Evolutionary conservation across 2,797 vertebrate species (phyloP), one percentile per base, ranked within the genome.

Genomic region (Chaetophractus vellerosus): DNA sequence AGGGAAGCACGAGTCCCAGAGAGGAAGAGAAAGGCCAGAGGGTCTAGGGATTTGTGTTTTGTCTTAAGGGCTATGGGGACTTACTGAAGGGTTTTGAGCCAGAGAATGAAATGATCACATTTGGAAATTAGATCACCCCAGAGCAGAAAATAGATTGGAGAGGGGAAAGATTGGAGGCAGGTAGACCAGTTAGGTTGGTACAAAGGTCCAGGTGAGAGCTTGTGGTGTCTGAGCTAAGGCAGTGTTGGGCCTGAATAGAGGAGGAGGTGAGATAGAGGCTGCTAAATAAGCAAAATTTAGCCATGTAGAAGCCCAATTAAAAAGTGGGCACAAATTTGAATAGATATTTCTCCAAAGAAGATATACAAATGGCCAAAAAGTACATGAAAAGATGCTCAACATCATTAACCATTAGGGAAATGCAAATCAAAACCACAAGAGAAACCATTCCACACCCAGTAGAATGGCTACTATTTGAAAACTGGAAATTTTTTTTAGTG

Each of bases 91-190:
- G 52, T 84, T 94, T 90, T 69, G 55, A 82, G 69, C 33, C 26
- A 41, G 72, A 84, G 19, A 90, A 92, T 61, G 59, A 79, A 79
- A 63, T 74, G 28, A 72, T 86, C 33, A 78, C 48, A 41, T 90
- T 57, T 82, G 81, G 45, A 90, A 94, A 85, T 75, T 81, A 19
- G 81, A 79, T 79, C 57, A 48, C 72, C 36, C 5, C 64, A n/a
- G n/a, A 79, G 52, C 15, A 24, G n/a, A 81, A 81, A 82, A 57
- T 61, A 7, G 38, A 57, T 48, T 83, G 55, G 45, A 45, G 7
- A 38, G 45, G 45, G 45, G 45, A 45, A 45, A 45, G 45, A 45
- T 8, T 10, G 45, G 63, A 41, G 33, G 41, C 26, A 26, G 23
- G 36, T 11, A 61, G 36, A 63, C 5, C 31, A 10, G 2, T 38